Base-by-base conservation (phyloP, 1,140 invertebrate species). In the Megalonaias nervosa region DNA sequence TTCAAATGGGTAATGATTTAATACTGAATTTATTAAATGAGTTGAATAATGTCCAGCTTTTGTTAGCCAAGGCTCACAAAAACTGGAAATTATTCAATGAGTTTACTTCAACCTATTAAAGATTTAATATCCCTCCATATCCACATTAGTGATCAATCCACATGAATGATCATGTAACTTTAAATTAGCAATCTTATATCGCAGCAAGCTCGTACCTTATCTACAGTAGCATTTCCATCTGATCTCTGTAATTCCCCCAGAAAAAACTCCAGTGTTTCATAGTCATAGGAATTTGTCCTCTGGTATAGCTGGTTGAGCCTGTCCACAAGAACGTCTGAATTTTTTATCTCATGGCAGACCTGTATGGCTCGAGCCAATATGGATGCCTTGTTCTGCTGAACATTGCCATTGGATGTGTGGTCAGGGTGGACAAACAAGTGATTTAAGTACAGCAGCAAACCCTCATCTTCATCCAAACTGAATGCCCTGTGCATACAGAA, bases 191-290 rank as follows among this genome's bases (percentile, higher is more conserved):
- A 48, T 48, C 38, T 48, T 48, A 48, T 48, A 48, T 48, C 38
- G 6, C 38, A 48, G 38, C 38, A 48, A 48, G 6, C 6, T 48
- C 38, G 9, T 48, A 48, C 38, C 38, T 48, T 74, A 56, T 76
- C 74, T n/a, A 23, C 70, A 56, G 67, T 21, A 12, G 73, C 76
- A 61, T 57, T 59, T 38, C 61, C 38, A 19, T 78, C 74, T 15
- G 84, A 31, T 59, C 65, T 75, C 59, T 77, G 71, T 66, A 85
- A 82, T 67, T 84, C 83, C 16, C 80, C 78, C 31, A 88, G 66
- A 23, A 85, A 26, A 71, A 87, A 86, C 66, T 79, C 79, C 38
- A 88, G 70, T n/a, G 77, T 83, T 64, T 87, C 85, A 82, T 88
- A 88, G 67, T 85, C 82, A 81, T 88, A 88, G 1, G 81, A 74